Percentiles rank a stretch among this genome's conserved stretches.
These are phyloP conservation scores for Drosophila formosana DNA, from an alignment of 2,888 invertebrate species.

Conservation along the genomic window DNA sequence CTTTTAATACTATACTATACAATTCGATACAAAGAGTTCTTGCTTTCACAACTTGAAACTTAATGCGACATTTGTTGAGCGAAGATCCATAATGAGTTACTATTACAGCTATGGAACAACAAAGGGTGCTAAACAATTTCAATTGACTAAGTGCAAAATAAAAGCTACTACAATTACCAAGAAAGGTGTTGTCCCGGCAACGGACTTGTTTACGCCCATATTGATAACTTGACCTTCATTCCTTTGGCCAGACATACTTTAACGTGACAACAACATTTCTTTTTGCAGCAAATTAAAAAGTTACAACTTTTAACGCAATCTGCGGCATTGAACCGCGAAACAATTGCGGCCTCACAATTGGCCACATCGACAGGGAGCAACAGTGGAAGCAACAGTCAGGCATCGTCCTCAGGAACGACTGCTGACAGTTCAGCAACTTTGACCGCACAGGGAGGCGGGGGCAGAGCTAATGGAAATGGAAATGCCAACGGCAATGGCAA, in stretches of 20 bases:
- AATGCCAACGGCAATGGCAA: slow-evolving; percentile 40
- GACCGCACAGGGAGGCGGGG: slow-evolving; percentile 61
- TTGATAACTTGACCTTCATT: slow-evolving; percentile 8
- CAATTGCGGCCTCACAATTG: slow-evolving; percentile 85
- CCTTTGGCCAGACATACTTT: slow-evolving; percentile 4
- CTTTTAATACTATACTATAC: too few species aligned
- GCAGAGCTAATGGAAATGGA: slow-evolving; percentile 47
- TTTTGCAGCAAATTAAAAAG: slow-evolving; percentile 85
- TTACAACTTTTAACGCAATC: slow-evolving; percentile 85
- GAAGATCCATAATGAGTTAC: neutral
- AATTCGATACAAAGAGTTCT: too few species aligned
- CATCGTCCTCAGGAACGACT: slow-evolving; percentile 66
- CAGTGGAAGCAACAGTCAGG: slow-evolving; percentile 46
- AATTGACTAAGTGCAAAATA: slow-evolving; percentile 3
- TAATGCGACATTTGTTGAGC: neutral
- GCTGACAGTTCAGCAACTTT: slow-evolving; percentile 72
- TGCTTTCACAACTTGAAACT: neutral
- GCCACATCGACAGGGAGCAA: slow-evolving; percentile 83
- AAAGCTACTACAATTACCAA: neutral
- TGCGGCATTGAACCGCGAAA: slow-evolving; percentile 85
- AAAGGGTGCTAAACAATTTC: slow-evolving; percentile 1
- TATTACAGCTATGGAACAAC: neutral
- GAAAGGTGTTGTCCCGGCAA: slow-evolving; percentile 25
- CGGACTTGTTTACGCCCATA: slow-evolving; percentile 25
- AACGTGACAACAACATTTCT: slow-evolving; percentile 9